Percentiles rank a stretch among this genome's conserved stretches.
Evolutionary conservation across 1,140 invertebrate genomes (phyloP).

Genomic region (Drosophila grimshawi): DNA sequence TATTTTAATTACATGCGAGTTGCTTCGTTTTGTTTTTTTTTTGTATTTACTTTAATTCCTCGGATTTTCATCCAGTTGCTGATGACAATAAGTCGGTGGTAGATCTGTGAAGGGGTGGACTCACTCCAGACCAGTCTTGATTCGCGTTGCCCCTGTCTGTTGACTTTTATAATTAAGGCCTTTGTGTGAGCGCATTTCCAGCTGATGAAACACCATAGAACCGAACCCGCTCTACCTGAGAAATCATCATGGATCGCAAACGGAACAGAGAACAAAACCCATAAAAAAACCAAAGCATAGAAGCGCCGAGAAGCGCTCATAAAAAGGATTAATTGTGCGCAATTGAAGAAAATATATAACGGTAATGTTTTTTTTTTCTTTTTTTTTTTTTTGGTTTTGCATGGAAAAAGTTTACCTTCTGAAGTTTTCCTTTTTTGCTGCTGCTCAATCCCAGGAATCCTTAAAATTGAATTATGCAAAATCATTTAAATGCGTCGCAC

Average conservation of each 20-base stretch:
- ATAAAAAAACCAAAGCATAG: constrained; percentile 6
- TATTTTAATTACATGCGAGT: constrained; percentile 81
- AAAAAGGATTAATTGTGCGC: constrained; percentile 81
- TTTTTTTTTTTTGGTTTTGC: too few relatives aligned
- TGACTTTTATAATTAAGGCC: constrained; percentile 82
- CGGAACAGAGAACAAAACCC: constrained; percentile 5
- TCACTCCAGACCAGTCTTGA: not conserved
- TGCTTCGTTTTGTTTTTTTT: constrained; percentile 52
- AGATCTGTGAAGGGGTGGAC: constrained; percentile 5
- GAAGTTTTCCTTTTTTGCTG: constrained; percentile 11
- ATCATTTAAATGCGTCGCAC: constrained; percentile 78
- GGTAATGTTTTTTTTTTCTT: constrained; percentile 25
- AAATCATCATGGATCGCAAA: not conserved
- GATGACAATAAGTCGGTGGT: constrained; percentile 59
- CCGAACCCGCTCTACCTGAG: constrained; percentile 6
- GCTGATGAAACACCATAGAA: constrained; percentile 56
- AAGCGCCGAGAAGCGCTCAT: constrained; percentile 39
- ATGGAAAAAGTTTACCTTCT: too few relatives aligned
- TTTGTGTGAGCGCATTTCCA: constrained; percentile 76
- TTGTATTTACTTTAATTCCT: constrained; percentile 7
- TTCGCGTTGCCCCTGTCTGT: constrained; percentile 36
- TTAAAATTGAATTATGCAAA: constrained; percentile 77
- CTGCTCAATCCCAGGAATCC: not conserved
- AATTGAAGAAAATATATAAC: constrained; percentile 78
- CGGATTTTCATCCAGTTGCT: constrained; percentile 61